These are phyloP conservation scores for Plebejus argus DNA, from an alignment of 2,888 invertebrate genomes.

Conservation along the genomic window DNA sequence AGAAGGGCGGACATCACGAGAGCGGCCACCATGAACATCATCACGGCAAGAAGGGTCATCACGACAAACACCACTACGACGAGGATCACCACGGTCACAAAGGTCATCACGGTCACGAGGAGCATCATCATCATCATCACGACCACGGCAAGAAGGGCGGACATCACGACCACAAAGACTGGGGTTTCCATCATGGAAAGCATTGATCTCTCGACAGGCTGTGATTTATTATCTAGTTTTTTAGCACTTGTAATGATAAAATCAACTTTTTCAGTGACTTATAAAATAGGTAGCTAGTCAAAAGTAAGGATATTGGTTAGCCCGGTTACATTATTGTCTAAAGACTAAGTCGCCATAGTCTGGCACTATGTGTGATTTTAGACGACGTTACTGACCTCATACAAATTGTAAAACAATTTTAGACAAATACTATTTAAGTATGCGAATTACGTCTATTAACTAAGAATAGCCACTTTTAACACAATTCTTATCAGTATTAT, in stretches of 20 bases:
- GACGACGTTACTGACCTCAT: neutral
- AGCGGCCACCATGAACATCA: constrained; percentile 73
- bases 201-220: constrained; percentile 61
- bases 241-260: constrained; percentile 23
- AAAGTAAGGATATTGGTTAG: neutral
- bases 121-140: constrained; percentile 73
- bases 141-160: constrained; percentile 77
- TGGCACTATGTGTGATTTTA: neutral
- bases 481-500: neutral
- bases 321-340: neutral
- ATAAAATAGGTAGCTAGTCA: constrained; percentile 11
- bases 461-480: neutral
- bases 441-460: neutral
- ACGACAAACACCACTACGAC: constrained; percentile 72
- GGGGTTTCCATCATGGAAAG: constrained; percentile 75
- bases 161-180: constrained; percentile 69
- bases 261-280: neutral
- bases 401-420: neutral
- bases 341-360: neutral
- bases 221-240: constrained; percentile 55
- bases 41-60: constrained; percentile 71
- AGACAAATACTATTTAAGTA: neutral
- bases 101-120: constrained; percentile 74
- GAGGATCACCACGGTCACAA: constrained; percentile 74
- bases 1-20: constrained; percentile 73